Evolutionary conservation across 2,888 invertebrate species (phyloP), one percentile per base, ranked within the genome.

Genomic region (Therioaphis trifolii): DNA sequence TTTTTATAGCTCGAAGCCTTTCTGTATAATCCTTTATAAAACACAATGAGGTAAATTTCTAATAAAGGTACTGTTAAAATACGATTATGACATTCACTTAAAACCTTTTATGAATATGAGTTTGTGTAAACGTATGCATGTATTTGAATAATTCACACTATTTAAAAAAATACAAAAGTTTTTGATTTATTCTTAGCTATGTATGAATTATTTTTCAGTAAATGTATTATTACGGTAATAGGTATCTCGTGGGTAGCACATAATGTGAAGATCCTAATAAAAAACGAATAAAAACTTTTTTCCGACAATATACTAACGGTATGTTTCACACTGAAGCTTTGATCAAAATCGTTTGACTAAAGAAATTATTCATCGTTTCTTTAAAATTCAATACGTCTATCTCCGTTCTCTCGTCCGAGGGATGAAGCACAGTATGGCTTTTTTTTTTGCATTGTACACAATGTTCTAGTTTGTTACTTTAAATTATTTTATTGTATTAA

Each of bases 61-160:
- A 77, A 49, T 66, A 49, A 46, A 76, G 43, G 63, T 76, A 77
- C 63, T 29, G 49, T 77, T 63, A 49, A 77, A 66, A 29, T 66
- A 77, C 21, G 21, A 77, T 66, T 35, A 66, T 49, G 15, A 49
- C 29, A 49, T 77, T 29, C 49, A 46, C 29, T 77, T 49, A 49
- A 72, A 66, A 27, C 63, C 49, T 49, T 76, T 66, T 77, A 77
- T 66, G 21, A 77, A 77, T 49, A 49, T 21, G 49, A 21, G 46
- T n/a, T n/a, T n/a, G n/a, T 35, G 7, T 35, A 35, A 74, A 49
- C 11, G 24, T 2, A 69, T 46, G 7, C 21, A 72, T 72, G 27
- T 52, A 21, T 52, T 49, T 29, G 12, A 52, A 35, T 55, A 76
- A 63, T 69, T 27, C 24, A 27, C 27, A 29, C n/a, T 11, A 49